Base-by-base conservation (phyloP, 2,797 vertebrate species). In the Pseudotriccus pelzelni region DNA sequence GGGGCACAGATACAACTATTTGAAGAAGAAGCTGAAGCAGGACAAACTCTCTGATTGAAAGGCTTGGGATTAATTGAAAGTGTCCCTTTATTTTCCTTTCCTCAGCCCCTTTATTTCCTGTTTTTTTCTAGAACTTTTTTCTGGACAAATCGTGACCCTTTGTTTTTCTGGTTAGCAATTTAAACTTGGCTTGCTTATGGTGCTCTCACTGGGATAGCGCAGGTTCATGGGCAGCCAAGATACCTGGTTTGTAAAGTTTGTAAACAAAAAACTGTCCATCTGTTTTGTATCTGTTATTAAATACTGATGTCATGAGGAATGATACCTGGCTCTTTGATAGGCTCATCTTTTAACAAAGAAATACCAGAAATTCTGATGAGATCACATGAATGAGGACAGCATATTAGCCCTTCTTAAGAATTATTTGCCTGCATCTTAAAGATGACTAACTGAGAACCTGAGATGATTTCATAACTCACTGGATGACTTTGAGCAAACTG, bases 11-110 rank as follows among this genome's bases (percentile, higher is more conserved):
- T 14, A 69, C 30, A 83, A 89, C 75, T 76, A 76, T 77, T 63
- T 83, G 83, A 91, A 77, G 70, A 92, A 81, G 75, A 30, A 62
- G 22, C 52, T 72, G 81, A 85, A 92, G 75, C 53, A 83, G 62
- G 58, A 91, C 70, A 92, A 93, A 80, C 12, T 27, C 27, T 86
- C 55, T 90, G 81, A 95, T 55, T 96, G 78, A 83, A 75, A 95
- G 92, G 93, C 73, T 60, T 93, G 93, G 93, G 93, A 95, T 93
- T 94, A 95, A 93, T 39, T 87, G 34, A 43, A 87, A 53, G 8
- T 32, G 41, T 85, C 86, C 60, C 89, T 77, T 72, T 89, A 90
- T 62, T 85, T 78, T 91, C 59, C 52, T 90, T 81, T 88, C 58
- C 53, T 94, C 20, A 58, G 32, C 2, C 25, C 12, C 15, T 12